phyloP scores from a whole-genome alignment of 2,888 invertebrate species.

The Erebia aethiops region DNA sequence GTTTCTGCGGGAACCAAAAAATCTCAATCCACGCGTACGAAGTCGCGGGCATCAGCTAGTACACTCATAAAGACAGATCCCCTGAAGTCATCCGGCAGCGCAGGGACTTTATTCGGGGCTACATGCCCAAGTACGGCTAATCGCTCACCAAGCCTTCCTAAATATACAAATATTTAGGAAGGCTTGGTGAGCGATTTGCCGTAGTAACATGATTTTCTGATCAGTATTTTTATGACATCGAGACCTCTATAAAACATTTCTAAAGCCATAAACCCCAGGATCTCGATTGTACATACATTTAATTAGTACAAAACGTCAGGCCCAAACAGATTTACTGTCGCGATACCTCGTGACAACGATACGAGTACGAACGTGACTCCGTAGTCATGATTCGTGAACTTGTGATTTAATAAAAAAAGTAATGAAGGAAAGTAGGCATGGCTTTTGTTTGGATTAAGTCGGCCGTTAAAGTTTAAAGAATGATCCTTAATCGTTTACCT shows the following conservation, averaged over 20 bases:
- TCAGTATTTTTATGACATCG: not conserved
- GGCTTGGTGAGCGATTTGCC: not conserved
- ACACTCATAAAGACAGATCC: too few species aligned
- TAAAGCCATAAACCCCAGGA: conserved; percentile 32
- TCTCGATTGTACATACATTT: conserved; percentile 43
- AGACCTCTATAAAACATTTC: conserved; percentile 16
- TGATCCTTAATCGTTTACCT: not conserved
- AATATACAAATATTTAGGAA: too few species aligned
- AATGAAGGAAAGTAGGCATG: conserved; percentile 17
- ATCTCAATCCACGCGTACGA: too few species aligned
- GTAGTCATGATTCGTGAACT: conserved; percentile 43
- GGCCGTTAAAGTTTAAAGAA: not conserved
- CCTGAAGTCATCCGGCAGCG: too few species aligned
- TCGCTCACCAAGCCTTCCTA: too few species aligned
- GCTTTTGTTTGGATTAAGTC: conserved; percentile 5
- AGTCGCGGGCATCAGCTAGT: too few species aligned
- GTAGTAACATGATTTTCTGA: not conserved
- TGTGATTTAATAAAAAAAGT: conserved; percentile 29
- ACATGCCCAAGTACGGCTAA: not conserved
- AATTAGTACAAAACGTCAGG: conserved; percentile 51
- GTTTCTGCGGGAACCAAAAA: too few species aligned
- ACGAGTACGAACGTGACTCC: conserved; percentile 52
- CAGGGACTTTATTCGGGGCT: too few species aligned
- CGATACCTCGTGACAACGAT: conserved; percentile 44
- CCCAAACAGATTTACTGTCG: conserved; percentile 45